Conservation (phyloP, 2,113 vertebrate genomes). For the Agelaius phoeniceus region DNA sequence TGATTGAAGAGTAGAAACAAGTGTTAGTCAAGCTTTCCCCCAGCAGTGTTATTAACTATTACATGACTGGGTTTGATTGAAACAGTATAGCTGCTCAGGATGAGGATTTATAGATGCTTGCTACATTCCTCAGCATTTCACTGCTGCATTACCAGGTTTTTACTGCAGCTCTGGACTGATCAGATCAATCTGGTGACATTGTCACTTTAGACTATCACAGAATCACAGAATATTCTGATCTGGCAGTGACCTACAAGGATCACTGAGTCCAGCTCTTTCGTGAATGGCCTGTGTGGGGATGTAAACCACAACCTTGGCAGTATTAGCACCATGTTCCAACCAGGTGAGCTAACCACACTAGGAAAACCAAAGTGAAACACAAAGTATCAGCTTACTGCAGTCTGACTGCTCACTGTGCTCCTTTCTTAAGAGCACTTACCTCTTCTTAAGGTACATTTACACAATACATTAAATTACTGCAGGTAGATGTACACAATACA, state of each 20-base stretch:
- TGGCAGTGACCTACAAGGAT: background rate
- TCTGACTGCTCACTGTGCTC: background rate
- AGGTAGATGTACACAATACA: background rate
- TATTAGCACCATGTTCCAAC: background rate
- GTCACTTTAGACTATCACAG: background rate
- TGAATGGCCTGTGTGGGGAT: no score
- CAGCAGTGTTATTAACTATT: background rate
- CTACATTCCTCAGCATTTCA: background rate
- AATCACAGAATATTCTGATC: background rate
- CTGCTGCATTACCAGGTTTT: background rate
- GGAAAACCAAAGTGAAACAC: background rate
- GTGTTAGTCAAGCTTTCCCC: background rate
- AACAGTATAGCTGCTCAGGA: background rate
- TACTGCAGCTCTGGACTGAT: background rate
- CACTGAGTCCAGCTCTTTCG: background rate
- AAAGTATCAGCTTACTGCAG: background rate
- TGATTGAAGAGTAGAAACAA: background rate
- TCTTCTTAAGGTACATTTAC: background rate
- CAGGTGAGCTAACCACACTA: background rate
- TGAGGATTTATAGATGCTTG: background rate
- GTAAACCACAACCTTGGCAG: fast-evolving
- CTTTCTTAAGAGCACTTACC: background rate
- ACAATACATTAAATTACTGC: background rate
- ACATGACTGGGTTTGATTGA: background rate
- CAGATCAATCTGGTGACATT: background rate